Base-by-base conservation (phyloP, 2,797 vertebrate genomes). In the Numenius phaeopus region DNA sequence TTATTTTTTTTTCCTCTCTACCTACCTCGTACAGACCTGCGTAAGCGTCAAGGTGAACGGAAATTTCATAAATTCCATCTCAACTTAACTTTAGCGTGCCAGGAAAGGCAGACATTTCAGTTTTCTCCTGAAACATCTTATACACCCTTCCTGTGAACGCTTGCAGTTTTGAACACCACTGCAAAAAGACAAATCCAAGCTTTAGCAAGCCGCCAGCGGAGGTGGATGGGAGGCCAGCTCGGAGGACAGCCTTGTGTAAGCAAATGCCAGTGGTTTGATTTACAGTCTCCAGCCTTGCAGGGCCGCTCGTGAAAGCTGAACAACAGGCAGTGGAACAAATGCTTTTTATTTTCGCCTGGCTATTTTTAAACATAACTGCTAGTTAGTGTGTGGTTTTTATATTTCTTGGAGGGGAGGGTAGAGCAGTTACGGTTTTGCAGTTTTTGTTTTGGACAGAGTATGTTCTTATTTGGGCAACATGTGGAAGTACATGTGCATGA, bases 351-450 rank as follows among this genome's bases (percentile, higher is more conserved):
- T 95, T 89, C 0, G 3, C 34, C 7, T 2, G 65, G 52, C 71
- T 97, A 89, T 97, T 97, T 97, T 97, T 94, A 96, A 92, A 59
- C 58, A 37, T 79, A 85, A 94, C 72, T 90, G 75, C 65, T 92
- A 32, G 64, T 62, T 94, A 76, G 52, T 21, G 26, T 50, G 57
- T 14, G 73, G 6, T 10, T 65, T 95, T 94, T 79, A 23, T 75
- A 19, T 95, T 95, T 93, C 64, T 89, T 95, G 83, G 93, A 86
- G 62, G 32, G 22, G 8, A n/a, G 17, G 19, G 32, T 7, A 85
- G 55, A 52, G 32, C 37, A 73, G 47, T 46, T 57, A 55, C 0
- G 13, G 34, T 57, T 78, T 92, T 71, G 82, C 32, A 22, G 86
- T 95, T 93, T 59, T 86, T 94, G 83, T 78, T 92, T 95, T 77